A percentile compares a stretch with the other conserved stretches of the same genome.
phyloP scores from a whole-genome alignment of 2,888 invertebrate genomes.

The Drosophila ezoana region DNA sequence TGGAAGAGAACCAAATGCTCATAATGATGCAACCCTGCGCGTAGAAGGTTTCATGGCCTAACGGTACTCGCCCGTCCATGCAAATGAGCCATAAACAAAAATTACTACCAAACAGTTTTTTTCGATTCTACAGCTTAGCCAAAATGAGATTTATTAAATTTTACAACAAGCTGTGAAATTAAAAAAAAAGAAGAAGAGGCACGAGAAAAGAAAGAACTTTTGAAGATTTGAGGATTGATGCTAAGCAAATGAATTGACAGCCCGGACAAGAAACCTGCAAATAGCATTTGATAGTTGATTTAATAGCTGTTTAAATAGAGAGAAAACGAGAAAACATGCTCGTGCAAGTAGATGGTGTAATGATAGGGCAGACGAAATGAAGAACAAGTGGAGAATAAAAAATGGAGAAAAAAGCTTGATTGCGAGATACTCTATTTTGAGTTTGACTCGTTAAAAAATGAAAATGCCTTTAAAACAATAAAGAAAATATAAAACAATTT shows the following conservation, averaged over 20 bases:
- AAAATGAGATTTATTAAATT: constrained; percentile 62
- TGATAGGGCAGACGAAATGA: constrained; percentile 33
- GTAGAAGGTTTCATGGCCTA: constrained; percentile 49
- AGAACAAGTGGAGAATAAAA: constrained; percentile 10
- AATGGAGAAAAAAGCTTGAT: neutral
- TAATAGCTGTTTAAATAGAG: constrained; percentile 30
- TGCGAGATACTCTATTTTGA: neutral
- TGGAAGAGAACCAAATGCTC: constrained; percentile 29
- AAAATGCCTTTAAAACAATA: too few species aligned
- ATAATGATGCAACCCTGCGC: constrained; percentile 49
- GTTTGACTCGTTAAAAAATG: too few species aligned
- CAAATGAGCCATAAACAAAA: constrained; percentile 72
- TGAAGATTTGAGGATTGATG: constrained; percentile 11
- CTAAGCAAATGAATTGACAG: constrained; percentile 47
- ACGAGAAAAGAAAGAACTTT: constrained; percentile 13
- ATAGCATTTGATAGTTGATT: constrained; percentile 31
- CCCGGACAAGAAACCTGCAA: constrained; percentile 20
- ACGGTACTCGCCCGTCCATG: constrained; percentile 65
- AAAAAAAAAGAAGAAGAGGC: constrained; percentile 21
- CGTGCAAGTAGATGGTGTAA: constrained; percentile 31
- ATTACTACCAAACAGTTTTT: constrained; percentile 27
- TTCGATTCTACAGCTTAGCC: constrained; percentile 10
- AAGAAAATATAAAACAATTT: neutral
- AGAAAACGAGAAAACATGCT: constrained; percentile 29
- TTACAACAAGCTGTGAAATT: constrained; percentile 70